Percentiles rank a stretch among this genome's conserved stretches.
phyloP scores from a whole-genome alignment of 2,797 vertebrate genomes.

The Phataginus tricuspis region DNA sequence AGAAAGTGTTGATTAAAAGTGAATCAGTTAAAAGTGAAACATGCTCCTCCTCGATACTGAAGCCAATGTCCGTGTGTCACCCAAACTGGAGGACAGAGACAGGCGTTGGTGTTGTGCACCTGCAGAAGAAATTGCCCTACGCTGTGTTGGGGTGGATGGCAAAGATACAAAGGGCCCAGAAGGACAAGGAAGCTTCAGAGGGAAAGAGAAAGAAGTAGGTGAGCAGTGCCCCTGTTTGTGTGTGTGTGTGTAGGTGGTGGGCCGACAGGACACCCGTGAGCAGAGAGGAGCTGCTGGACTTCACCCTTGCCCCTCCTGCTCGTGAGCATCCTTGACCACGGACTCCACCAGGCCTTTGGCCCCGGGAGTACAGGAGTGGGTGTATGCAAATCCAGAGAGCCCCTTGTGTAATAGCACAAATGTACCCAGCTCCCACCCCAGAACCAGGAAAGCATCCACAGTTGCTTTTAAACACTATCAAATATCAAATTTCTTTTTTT shows the following conservation, averaged over 20 bases:
- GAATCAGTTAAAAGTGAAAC: too few relatives aligned
- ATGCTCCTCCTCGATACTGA: too few relatives aligned
- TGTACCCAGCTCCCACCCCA: neutral
- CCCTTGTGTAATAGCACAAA: constrained; percentile 24
- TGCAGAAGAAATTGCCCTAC: neutral
- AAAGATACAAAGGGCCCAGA: neutral
- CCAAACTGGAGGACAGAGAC: neutral
- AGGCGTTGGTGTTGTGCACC: neutral
- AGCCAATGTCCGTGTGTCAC: too few relatives aligned
- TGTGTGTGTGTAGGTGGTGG: too few relatives aligned
- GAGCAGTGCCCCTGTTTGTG: neutral
- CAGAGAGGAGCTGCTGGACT: neutral
- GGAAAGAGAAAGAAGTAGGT: neutral
- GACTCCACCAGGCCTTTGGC: neutral
- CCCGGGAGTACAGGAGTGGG: neutral
- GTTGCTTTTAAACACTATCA: neutral
- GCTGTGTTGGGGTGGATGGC: neutral
- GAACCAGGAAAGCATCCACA: neutral
- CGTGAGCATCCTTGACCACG: neutral
- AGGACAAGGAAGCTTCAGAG: neutral
- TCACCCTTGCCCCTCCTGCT: neutral
- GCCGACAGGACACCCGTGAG: fast-evolving
- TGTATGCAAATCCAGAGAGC: neutral
- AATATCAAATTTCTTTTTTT: neutral
- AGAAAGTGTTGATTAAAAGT: neutral